Base-by-base conservation (phyloP, 2,888 invertebrate species). In the Cinara cedri region DNA sequence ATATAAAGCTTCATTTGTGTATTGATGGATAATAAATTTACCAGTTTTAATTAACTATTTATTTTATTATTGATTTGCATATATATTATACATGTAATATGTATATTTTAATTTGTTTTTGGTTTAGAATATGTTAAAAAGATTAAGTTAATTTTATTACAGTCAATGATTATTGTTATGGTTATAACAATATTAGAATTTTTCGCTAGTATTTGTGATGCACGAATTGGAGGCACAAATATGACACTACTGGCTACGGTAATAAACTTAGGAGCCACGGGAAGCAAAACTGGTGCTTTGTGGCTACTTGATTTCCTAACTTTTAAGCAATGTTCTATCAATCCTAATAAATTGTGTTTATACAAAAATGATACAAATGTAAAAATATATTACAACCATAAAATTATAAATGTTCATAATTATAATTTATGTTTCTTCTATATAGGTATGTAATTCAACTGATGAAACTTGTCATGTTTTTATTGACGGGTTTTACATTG, bases 191-290 rank as follows among this genome's bases (percentile, higher is more conserved):
- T 93, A 81, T 98, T 99, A 98, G 95, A 97, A 16, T 99, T 99
- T 88, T 96, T 96, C 86, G 98, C 99, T 0, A 93, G 94, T 87
- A 91, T 99, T 70, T 97, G 97, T 82, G 99, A 99, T 86, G 97
- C 98, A 0, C 89, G 92, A 0, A 95, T 98, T 0, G 99, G 99
- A 3, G 98, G 99, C 8, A 99, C 99, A 0, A 99, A 99, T 86
- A 99, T 99, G 99, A 99, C 99, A 0, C 88, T 99, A 72, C 88
- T 99, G 19, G 99, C 99, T 86, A 99, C 99, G 0, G 88, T 98
- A 26, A 91, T 93, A 72, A 99, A 99, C 88, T 89, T 99, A 81
- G 98, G 99, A 19, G 96, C 96, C 8, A 97, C 97, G 85, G 98
- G 98, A 98, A 98, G 98, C 0, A 90, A 92, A 81, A 97, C 97